Base-by-base conservation (phyloP, 2,888 invertebrate genomes). In the Mesochorus sp. region DNA sequence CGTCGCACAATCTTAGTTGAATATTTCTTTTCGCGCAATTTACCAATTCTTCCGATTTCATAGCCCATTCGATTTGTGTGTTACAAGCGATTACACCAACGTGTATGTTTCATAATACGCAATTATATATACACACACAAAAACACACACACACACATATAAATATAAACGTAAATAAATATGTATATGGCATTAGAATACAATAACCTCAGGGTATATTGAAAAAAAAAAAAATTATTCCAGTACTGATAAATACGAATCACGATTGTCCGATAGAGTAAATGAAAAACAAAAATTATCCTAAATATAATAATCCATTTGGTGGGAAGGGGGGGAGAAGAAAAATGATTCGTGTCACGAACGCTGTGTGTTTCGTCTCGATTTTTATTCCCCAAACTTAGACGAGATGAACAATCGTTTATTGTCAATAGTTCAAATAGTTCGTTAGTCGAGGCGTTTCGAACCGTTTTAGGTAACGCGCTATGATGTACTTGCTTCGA, bases 181-280 rank as follows among this genome's bases (percentile, higher is more conserved):
- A n/a, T n/a, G n/a, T n/a, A n/a, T 53, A 57, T 70, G 59, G 73
- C 78, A 74, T 78, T 78, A 64, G 64, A 70, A 68, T 73, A 73
- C 26, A 67, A 68, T 70, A 70, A 74, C 74, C 78, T 78, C 78
- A 78, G 78, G 78, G 78, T 78, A 70, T 78, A 74, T 51, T 62
- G 73, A 78, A n/a, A n/a, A n/a, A n/a, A n/a, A n/a, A n/a, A n/a
- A n/a, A n/a, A 55, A 78, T 78, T 74, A 70, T 74, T 70, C 68
- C 78, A 59, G 74, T 78, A 78, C 73, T 64, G 57, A 74, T 34
- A 47, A 72, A 34, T 24, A 55, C 37, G 59, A 71, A 77, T 74
- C 74, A 78, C 73, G 68, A 78, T 64, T 68, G 64, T 68, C 74
- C 73, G 74, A 78, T 78, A 78, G 73, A 74, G 62, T 77, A 72